Conservation (phyloP, 2,888 invertebrate species). For the Tachina grossa region DNA sequence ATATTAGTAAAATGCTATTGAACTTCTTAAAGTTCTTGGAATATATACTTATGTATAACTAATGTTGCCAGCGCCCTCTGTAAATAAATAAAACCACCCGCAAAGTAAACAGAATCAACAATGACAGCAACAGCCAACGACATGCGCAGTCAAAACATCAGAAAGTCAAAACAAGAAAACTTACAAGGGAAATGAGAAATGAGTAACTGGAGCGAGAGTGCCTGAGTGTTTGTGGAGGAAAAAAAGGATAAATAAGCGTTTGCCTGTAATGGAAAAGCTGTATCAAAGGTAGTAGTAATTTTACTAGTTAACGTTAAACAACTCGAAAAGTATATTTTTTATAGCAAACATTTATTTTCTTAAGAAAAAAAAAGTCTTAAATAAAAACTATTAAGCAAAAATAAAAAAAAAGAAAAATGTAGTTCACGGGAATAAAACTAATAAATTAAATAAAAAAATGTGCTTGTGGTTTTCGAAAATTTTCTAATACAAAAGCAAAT, state of each 20-base stretch:
- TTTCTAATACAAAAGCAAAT: neutral
- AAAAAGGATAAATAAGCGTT: slow-evolving; percentile 32
- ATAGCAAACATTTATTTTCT: slow-evolving; percentile 6
- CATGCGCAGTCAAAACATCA: slow-evolving; percentile 25
- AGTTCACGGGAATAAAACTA: neutral
- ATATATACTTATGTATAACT: slow-evolving; percentile 4
- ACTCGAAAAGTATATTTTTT: slow-evolving; percentile 45
- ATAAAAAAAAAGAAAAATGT: slow-evolving; percentile 36
- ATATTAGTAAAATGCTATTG: slow-evolving; percentile 61
- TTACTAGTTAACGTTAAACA: slow-evolving; percentile 59
- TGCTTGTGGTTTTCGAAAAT: neutral
- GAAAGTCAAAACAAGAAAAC: neutral
- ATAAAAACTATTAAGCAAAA: neutral
- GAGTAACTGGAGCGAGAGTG: neutral
- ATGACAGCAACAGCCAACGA: slow-evolving; percentile 15
- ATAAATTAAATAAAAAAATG: neutral
- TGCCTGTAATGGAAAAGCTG: slow-evolving; percentile 23
- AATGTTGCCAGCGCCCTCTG: slow-evolving; percentile 57
- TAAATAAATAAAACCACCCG: slow-evolving; percentile 59
- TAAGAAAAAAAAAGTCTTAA: neutral
- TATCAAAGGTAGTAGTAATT: slow-evolving; percentile 64
- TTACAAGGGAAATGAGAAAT: neutral
- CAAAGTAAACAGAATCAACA: slow-evolving; percentile 40
- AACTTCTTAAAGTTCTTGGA: slow-evolving; percentile 52
- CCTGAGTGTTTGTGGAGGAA: neutral